Evolutionary conservation across 2,113 vertebrate genomes (phyloP).

Genomic region (Ivindomyrus marchei): DNA sequence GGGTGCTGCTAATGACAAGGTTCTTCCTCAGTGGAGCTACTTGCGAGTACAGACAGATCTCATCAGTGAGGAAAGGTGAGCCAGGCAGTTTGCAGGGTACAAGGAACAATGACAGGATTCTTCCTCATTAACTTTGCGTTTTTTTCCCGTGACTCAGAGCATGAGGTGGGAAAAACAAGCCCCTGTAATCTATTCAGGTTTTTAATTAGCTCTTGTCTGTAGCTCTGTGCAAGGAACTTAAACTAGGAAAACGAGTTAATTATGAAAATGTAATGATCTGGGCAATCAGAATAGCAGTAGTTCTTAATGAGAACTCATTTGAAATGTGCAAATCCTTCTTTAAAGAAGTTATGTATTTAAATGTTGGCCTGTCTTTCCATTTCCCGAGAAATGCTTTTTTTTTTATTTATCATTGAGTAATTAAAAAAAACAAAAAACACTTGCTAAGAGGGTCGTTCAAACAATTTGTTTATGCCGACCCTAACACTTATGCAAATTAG

Average conservation of each 20-base stretch:
- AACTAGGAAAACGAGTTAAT: conserved; percentile 24
- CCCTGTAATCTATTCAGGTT: conserved; percentile 20
- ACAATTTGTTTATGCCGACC: background rate
- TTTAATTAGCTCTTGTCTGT: conserved; percentile 23
- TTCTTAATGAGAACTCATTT: conserved; percentile 22
- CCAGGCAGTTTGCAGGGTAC: conserved; percentile 17
- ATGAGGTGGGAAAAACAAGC: background rate
- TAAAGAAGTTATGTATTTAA: conserved; percentile 13
- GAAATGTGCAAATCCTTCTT: conserved; percentile 15
- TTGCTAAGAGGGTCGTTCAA: background rate
- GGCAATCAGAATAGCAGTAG: conserved; percentile 10
- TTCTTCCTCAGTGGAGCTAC: background rate
- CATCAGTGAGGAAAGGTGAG: background rate
- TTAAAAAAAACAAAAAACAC: background rate
- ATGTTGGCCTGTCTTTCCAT: background rate
- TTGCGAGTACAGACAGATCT: background rate
- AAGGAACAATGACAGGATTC: conserved; percentile 9
- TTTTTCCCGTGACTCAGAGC: background rate
- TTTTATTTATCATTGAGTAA: background rate
- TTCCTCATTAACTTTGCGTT: conserved; percentile 12
- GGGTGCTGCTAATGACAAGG: background rate
- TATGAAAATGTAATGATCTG: conserved; percentile 20
- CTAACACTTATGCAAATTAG: background rate
- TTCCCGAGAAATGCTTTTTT: background rate
- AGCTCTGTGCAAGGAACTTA: conserved; percentile 17